These are phyloP conservation scores for Hyposoter didymator DNA, from an alignment of 2,888 invertebrate species.

Conservation along the genomic window DNA sequence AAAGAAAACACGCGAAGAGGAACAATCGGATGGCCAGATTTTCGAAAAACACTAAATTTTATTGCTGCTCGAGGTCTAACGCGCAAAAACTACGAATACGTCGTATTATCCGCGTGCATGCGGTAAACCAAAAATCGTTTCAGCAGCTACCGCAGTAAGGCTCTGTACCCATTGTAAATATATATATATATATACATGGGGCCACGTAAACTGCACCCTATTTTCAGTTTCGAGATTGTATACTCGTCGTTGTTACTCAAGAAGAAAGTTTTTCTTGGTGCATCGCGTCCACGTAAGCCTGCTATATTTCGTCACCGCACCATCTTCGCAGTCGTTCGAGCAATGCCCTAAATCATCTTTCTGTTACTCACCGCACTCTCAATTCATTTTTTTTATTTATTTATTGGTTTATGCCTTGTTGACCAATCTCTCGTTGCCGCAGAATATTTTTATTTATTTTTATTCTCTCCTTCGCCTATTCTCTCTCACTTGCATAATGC, in stretches of 20 bases:
- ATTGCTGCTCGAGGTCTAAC: constrained; percentile 48
- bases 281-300: not conserved
- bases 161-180: not conserved
- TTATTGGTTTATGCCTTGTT: constrained; percentile 68
- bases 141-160: constrained; percentile 64
- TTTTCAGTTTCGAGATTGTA: not conserved
- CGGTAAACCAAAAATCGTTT: constrained; percentile 71
- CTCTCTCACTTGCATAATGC: not conserved
- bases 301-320: not conserved
- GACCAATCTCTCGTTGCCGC: constrained; percentile 58
- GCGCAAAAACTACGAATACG: constrained; percentile 17
- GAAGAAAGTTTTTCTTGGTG: constrained; percentile 47
- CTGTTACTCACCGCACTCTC: constrained; percentile 6
- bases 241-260: not conserved
- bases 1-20: constrained; percentile 15
- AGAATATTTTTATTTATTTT: constrained; percentile 40
- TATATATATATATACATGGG: not conserved
- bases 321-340: not conserved
- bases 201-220: not conserved
- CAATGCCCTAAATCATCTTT: constrained; percentile 62
- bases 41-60: constrained; percentile 68
- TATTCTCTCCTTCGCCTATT: not conserved
- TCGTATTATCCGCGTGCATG: constrained; percentile 59
- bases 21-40: constrained; percentile 21
- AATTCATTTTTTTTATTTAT: constrained; percentile 54